Evolutionary conservation across 2,888 invertebrate species (phyloP).

Genomic region (Tinea trinotella): DNA sequence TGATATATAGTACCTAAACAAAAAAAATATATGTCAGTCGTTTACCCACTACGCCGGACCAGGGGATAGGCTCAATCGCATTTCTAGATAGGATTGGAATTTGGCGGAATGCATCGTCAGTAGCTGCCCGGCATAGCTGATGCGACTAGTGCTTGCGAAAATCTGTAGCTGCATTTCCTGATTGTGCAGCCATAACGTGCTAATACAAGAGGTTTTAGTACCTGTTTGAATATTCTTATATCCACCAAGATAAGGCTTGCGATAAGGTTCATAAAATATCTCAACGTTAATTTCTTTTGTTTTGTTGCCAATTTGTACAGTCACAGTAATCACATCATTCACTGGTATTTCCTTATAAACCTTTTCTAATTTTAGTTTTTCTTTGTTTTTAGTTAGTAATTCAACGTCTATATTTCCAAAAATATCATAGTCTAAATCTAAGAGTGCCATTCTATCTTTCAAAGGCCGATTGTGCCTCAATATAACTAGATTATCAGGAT

Average conservation of each 20-base stretch:
- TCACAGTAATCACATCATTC: conserved; percentile 58
- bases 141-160: too few species aligned
- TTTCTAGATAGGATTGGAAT: too few species aligned
- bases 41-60: too few species aligned
- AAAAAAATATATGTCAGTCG: too few species aligned
- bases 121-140: too few species aligned
- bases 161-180: too few species aligned
- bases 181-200: too few species aligned
- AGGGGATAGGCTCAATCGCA: too few species aligned
- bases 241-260: conserved; percentile 87
- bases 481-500: conserved; percentile 61
- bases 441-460: conserved; percentile 53
- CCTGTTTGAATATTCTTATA: conserved; percentile 81
- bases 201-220: too few species aligned
- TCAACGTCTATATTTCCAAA: conserved; percentile 63
- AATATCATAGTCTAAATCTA: conserved; percentile 60
- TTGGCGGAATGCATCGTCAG: too few species aligned
- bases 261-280: conserved; percentile 61
- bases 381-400: conserved; percentile 51
- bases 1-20: conserved; percentile 76
- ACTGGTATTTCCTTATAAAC: conserved; percentile 55
- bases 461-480: conserved; percentile 54
- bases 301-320: conserved; percentile 50
- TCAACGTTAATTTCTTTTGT: conserved; percentile 60
- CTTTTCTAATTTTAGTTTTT: conserved; percentile 50